Base-by-base conservation (phyloP, 2,888 invertebrate genomes). In the Diogma glabrata region DNA sequence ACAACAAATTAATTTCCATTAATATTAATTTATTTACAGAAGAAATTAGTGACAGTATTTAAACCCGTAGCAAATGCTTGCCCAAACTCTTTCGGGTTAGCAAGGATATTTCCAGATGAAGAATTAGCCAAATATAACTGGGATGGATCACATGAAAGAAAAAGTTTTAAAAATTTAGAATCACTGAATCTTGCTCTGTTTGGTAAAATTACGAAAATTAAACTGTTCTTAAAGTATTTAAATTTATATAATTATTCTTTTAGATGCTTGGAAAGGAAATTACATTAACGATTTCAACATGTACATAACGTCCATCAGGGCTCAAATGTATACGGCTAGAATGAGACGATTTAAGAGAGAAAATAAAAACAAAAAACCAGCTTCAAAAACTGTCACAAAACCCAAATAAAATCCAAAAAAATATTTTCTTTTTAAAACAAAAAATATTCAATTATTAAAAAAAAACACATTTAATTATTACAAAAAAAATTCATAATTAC, bases 231-330 rank as follows among this genome's bases (percentile, higher is more conserved):
- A n/a, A 36, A 36, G 16, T n/a, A 36, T 36, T 36, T 10, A 8
- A 36, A 36, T 10, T 7, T 14, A 14, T 10, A 36, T 36, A 14
- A 36, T 36, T 36, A 10, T 36, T 33, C 12, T 33, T 36, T 36
- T 36, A 36, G 36, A 36, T n/a, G 36, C 36, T 36, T 36, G 36
- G 36, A n/a, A 36, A 36, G 36, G 36, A 36, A 12, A 7, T 36
- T 4, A 7, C 16, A 36, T 36, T 10, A 16, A 14, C 7, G n/a
- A 36, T 12, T 36, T 14, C 36, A 36, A 36, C n/a, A 16, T 14
- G 7, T 36, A 36, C n/a, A 36, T 12, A 12, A 36, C n/a, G n/a
- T 36, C 36, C n/a, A 36, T 36, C 7, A 36, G 36, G n/a, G 36
- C 36, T 7, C 36, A 36, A 36, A 36, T 36, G 36, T 36, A 36